Conservation (phyloP, 2,888 invertebrate genomes). For the Arctia plantaginis region DNA sequence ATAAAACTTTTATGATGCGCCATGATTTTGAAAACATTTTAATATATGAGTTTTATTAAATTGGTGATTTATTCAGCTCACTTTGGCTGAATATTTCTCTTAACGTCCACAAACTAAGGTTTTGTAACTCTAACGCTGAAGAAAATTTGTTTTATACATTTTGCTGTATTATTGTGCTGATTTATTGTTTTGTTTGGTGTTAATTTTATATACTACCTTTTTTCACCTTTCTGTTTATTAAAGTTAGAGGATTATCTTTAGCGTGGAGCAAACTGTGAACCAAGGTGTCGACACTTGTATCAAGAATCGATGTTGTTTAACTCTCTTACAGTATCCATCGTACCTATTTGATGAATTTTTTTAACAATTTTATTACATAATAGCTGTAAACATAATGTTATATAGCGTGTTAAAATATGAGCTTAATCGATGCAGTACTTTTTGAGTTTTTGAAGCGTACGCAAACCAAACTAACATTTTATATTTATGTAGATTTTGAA, state of each 20-base stretch:
- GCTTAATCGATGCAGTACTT: too few relatives aligned
- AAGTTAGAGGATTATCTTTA: neutral
- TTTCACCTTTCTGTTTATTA: neutral
- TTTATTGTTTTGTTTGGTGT: neutral
- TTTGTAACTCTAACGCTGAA: constrained; percentile 1
- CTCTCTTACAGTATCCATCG: neutral
- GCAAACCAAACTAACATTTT: too few relatives aligned
- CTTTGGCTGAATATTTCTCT: constrained; percentile 65
- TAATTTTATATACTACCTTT: neutral
- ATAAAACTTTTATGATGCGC: constrained; percentile 82
- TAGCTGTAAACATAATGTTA: too few relatives aligned
- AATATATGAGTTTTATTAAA: constrained; percentile 81
- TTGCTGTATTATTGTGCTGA: neutral
- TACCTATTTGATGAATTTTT: neutral
- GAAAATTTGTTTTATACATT: constrained; percentile 20
- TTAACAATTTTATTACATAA: neutral
- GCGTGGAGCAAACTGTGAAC: neutral
- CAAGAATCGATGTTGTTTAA: too few relatives aligned
- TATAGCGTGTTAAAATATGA: too few relatives aligned
- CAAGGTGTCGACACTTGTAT: neutral
- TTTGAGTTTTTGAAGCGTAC: too few relatives aligned
- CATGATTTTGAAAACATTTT: constrained; percentile 82
- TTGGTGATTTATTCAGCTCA: constrained; percentile 66
- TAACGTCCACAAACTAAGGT: constrained; percentile 50
- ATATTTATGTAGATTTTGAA: too few relatives aligned